Evolutionary conservation across 2,888 invertebrate species (phyloP), one percentile per base, ranked within the genome.

Genomic region (Limnephilus auricula): DNA sequence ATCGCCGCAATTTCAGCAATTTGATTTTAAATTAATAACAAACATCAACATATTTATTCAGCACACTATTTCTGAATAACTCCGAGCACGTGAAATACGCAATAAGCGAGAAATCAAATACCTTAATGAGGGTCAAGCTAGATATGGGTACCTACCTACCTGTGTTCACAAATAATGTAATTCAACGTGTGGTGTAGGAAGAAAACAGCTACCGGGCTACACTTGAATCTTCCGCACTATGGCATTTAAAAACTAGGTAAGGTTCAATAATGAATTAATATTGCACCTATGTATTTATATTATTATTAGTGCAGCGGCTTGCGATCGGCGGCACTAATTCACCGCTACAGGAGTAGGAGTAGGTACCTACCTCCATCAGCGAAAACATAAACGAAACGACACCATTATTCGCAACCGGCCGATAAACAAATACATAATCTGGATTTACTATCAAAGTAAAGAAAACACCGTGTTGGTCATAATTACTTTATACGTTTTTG

Each of bases 361-460:
- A 50, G 13, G 31, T 31, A 32, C 80, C n/a, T n/a, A n/a, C n/a
- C n/a, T n/a, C n/a, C 80, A 32, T 32, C 32, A 32, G 31, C 80
- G 9, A 82, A 18, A 32, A 34, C 31, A 65, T n/a, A 65, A 65
- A 65, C 32, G 80, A 32, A 32, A 34, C 31, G 31, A 32, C 80
- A 31, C 31, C 80, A 34, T 32, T 82, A 82, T 82, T 82, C 31
- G 80, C 80, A 32, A 82, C 31, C 32, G 80, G 80, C 30, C 80
- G 80, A 31, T 32, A 80, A 80, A 80, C 80, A 80, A 80, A 80
- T 32, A 30, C 80, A 31, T 80, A 80, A 80, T 80, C 80, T 80
- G 32, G 80, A 82, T 82, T 82, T 82, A 34, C 80, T 31, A 80
- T 80, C 80, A 30, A 80, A 80, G 32, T 80, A 32, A 82, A 82